Evolutionary conservation across 2,888 invertebrate species (phyloP), one percentile per base, ranked within the genome.

Genomic region (Perizoma affinitatum): DNA sequence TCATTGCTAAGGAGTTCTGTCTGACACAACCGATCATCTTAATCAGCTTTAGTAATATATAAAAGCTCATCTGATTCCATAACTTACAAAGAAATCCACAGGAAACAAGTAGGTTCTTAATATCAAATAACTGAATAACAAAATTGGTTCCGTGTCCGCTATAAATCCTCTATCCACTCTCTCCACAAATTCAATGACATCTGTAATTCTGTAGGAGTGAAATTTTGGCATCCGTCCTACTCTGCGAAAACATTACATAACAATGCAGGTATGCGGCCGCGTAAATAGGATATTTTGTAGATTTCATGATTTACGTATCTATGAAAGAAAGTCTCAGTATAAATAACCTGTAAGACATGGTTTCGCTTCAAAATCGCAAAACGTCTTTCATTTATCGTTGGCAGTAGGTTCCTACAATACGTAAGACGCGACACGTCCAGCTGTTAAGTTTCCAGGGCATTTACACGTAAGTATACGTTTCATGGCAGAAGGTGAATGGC

Each of bases 191-290:
- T 70, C 69, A 64, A 73, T 66, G 65, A 69, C 70, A 74, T 72
- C 72, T 69, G 72, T 71, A 38, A 38, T 7, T 38, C 38, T 38
- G 38, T 38, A 38, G 65, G 74, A 83, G 79, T 79, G 77, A 83
- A 82, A 80, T 83, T 84, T 90, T 89, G 89, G 88, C 88, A 89
- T 76, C 79, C 69, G 76, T 79, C 82, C 82, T 79, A 76, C 79
- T 85, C 86, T 80, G 87, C 88, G 81, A 87, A 82, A 79, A 74
- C 69, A 80, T 90, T 89, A 86, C 81, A 79, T 86, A 88, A 90
- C 80, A 82, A 72, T 90, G 90, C 90, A 89, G 90, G 85, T 87
- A 84, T 74, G 72, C 74, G 69, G 70, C 69, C 73, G 75, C 75
- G 71, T 68, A 69, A 71, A 67, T 69, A 68, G 69, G 67, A 73